phyloP scores from a whole-genome alignment of 2,797 vertebrate genomes.

The Acanthurus tractus region DNA sequence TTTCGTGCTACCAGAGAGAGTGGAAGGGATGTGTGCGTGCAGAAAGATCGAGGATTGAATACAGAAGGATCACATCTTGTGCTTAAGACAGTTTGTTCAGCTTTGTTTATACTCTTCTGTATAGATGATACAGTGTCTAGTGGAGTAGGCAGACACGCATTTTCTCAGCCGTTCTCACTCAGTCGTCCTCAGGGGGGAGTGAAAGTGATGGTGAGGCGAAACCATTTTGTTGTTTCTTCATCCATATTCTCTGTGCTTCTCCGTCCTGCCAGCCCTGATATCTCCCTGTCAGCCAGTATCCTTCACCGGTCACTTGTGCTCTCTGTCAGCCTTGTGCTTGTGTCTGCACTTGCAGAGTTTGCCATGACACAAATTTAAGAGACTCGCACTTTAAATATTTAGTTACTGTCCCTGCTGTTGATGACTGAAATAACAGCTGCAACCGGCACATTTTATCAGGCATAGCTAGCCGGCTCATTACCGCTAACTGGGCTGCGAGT shows the following conservation, averaged over 20 bases:
- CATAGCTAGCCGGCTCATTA: constrained; percentile 2
- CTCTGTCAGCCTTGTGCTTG: constrained; percentile 55
- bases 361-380: constrained; percentile 17
- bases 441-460: not conserved
- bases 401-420: not conserved
- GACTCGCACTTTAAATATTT: not conserved
- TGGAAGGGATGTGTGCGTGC: constrained; percentile 8
- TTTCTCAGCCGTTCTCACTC: constrained; percentile 70
- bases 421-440: not conserved
- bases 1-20: constrained; percentile 8
- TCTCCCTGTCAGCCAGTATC: constrained; percentile 69
- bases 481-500: not conserved
- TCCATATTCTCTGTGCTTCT: constrained; percentile 72
- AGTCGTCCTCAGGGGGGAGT: constrained; percentile 65
- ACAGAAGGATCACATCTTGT: constrained; percentile 54
- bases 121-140: constrained; percentile 71
- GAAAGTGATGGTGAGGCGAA: constrained; percentile 78
- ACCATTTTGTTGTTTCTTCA: constrained; percentile 80
- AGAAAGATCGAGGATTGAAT: constrained; percentile 46
- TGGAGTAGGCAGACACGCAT: constrained; percentile 58
- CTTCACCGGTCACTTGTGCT: constrained; percentile 67
- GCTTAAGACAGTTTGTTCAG: constrained; percentile 72
- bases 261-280: constrained; percentile 63
- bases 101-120: constrained; percentile 75
- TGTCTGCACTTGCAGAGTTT: constrained; percentile 26